Evolutionary conservation across 2,888 invertebrate species (phyloP).

Genomic region (Harpalus rubripes): DNA sequence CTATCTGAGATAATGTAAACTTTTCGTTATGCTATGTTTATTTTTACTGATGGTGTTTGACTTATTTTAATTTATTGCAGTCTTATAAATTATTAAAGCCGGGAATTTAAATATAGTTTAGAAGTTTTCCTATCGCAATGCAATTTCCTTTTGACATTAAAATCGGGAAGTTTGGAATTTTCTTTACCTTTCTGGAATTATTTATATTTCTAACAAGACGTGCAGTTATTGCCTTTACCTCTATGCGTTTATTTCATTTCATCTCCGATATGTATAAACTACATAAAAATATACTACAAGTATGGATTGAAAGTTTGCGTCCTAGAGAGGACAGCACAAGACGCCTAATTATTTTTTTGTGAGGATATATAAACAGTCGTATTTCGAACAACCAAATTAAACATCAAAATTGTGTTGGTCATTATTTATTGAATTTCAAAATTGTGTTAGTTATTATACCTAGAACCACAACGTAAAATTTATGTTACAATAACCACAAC

Average conservation of each 20-base stretch:
- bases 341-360: no score
- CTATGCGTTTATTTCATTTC: not conserved
- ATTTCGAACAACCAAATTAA: no score
- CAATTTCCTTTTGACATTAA: slow-evolving; percentile 15
- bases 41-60: slow-evolving; percentile 49
- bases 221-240: not conserved
- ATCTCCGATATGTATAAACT: not conserved
- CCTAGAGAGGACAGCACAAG: no score
- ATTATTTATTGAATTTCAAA: no score
- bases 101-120: slow-evolving; percentile 31
- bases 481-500: no score
- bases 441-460: no score
- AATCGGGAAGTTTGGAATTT: slow-evolving; percentile 2
- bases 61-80: slow-evolving; percentile 42
- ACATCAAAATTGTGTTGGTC: no score
- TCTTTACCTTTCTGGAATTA: slow-evolving; percentile 7
- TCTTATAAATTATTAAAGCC: slow-evolving; percentile 24
- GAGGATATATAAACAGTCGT: no score
- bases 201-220: not conserved
- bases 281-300: not conserved
- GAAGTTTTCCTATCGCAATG: slow-evolving; percentile 13
- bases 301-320: no score
- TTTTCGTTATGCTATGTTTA: slow-evolving; percentile 34
- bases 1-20: slow-evolving; percentile 28
- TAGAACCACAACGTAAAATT: no score